phyloP scores from a whole-genome alignment of 2,797 vertebrate genomes.

The Lagocephalus sceleratus region DNA sequence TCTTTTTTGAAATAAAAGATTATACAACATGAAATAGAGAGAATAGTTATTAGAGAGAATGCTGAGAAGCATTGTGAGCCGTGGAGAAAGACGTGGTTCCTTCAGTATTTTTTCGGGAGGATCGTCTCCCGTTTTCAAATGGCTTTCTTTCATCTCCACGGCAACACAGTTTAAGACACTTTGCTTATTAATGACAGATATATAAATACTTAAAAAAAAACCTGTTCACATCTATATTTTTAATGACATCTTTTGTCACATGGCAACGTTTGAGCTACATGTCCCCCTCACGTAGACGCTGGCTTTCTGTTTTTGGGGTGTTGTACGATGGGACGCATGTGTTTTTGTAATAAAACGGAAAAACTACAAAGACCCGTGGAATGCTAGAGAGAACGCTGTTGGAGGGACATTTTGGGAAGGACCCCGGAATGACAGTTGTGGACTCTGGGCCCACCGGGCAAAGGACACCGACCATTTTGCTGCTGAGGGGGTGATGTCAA shows the following conservation, averaged over 20 bases:
- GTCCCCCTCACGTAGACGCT: slow-evolving; percentile 44
- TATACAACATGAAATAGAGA: slow-evolving; percentile 47
- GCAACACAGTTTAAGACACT: slow-evolving; percentile 69
- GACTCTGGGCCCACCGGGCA: slow-evolving; percentile 15
- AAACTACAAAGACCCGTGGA: slow-evolving; percentile 61
- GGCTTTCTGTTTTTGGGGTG: slow-evolving; percentile 30
- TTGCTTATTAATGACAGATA: slow-evolving; percentile 50
- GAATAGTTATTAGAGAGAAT: slow-evolving; percentile 41
- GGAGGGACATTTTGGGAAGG: slow-evolving; percentile 43
- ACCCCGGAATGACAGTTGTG: slow-evolving; percentile 33
- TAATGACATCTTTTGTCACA: slow-evolving; percentile 61
- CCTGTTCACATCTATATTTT: slow-evolving; percentile 73
- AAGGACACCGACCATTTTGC: slow-evolving; percentile 66
- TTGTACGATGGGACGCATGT: slow-evolving; percentile 61
- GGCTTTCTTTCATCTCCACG: slow-evolving; percentile 43
- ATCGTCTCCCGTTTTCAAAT: slow-evolving; percentile 58
- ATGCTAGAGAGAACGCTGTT: slow-evolving; percentile 16
- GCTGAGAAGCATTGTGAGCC: slow-evolving; percentile 37
- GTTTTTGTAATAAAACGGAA: slow-evolving; percentile 65
- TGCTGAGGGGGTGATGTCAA: slow-evolving; percentile 45
- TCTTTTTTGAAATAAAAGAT: slow-evolving; percentile 62
- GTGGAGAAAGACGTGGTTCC: slow-evolving; percentile 37
- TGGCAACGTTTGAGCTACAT: slow-evolving; percentile 50
- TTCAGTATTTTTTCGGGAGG: slow-evolving; percentile 43
- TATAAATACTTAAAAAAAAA: slow-evolving; percentile 44